phyloP scores from a whole-genome alignment of 2,797 vertebrate species.

The Myotis pilosus region DNA sequence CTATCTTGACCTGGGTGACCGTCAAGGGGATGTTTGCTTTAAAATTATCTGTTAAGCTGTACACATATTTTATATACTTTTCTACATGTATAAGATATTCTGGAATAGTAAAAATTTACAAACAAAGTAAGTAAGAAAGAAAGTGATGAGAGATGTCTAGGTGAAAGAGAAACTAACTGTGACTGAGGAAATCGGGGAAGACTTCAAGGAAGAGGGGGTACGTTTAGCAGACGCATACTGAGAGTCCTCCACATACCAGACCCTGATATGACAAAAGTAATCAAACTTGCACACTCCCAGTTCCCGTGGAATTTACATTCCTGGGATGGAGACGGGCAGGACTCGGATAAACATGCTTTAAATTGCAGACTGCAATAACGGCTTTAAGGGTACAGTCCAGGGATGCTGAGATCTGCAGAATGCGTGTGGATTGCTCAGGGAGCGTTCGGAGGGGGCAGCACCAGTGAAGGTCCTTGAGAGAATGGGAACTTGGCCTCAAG shows the following conservation, averaged over 20 bases:
- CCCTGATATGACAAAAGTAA: not conserved
- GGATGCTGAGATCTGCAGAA: not conserved
- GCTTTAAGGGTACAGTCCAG: not conserved
- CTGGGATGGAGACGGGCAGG: not conserved
- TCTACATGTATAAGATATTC: not conserved
- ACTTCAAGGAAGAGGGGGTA: not conserved
- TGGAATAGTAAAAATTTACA: not conserved
- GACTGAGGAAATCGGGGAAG: not conserved
- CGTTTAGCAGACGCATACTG: not conserved
- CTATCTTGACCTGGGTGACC: not conserved
- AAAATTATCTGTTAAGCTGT: not conserved
- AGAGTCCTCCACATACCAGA: not conserved
- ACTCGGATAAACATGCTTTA: not conserved
- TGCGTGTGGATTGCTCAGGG: too few species aligned
- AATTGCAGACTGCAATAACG: not conserved
- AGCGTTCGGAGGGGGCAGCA: not conserved
- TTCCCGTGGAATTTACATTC: not conserved
- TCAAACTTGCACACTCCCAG: not conserved
- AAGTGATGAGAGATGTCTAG: not conserved
- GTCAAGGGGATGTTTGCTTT: not conserved
- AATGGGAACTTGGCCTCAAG: not conserved
- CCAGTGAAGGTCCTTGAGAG: not conserved
- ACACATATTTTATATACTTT: not conserved
- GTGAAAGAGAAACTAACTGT: not conserved
- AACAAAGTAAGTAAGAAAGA: not conserved